Base-by-base conservation (phyloP, 2,113 vertebrate species). In the Montifringilla adamsi region DNA sequence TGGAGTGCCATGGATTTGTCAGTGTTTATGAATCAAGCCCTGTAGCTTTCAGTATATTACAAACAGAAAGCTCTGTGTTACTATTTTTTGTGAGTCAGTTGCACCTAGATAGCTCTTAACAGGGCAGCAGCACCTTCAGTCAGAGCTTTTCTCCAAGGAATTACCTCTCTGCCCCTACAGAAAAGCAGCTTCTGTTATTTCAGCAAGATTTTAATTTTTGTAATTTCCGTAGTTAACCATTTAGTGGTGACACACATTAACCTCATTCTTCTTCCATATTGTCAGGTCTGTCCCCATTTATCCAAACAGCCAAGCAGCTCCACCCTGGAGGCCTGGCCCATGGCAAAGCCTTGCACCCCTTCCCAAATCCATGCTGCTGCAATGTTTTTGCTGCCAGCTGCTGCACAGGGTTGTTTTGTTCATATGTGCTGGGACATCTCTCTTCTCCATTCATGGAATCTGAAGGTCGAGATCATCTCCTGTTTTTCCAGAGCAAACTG, bases 1-100 rank as follows among this genome's bases (percentile, higher is more conserved):
- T 52, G 83, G 76, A 44, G 35, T 88, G 44, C 62, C 15, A 7
- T 87, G 56, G 68, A 74, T 96, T 81, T 90, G 44, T 37, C 12
- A 47, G 64, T 74, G 50, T 91, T 91, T 86, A 74, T 95, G 78
- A 93, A 90, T 91, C 75, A 84, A 88, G 56, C 55, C 72, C 68
- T 86, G 28, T 55, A 80, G 30, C 27, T 94, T 90, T 91, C 78
- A 59, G 33, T 70, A 9, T 74, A 69, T 44, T 56, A 13, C 47
- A 67, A 62, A 83, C 75, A 84, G 53, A 94, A 94, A 88, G 88
- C 46, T 21, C 52, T 72, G 5, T 85, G 79, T 88, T 90, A 55
- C 74, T 88, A 50, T 47, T 90, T 86, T 95, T 86, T 24, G 47
- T 73, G n/a, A 73, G 55, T 91, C 21, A 43, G 15, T 95, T 80